Evolutionary conservation across 2,888 invertebrate genomes (phyloP), one percentile per base, ranked within the genome.

Genomic region (Erynnis tages): DNA sequence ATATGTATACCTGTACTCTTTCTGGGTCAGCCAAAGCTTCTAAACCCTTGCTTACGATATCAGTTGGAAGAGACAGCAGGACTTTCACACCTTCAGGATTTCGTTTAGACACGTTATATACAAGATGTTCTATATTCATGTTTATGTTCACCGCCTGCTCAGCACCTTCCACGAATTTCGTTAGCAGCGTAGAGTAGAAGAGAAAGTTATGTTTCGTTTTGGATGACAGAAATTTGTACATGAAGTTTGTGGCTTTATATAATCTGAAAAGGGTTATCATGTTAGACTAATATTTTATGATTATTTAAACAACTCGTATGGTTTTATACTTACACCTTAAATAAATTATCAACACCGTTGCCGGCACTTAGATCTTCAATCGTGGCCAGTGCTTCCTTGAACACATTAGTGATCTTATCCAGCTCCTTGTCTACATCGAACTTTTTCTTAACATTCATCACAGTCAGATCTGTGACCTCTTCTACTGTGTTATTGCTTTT

Each of bases 11-110:
- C 79, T 88, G 87, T 1, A 80, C 74, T 56, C 87, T 75, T 54
- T 87, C 82, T 27, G 84, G 75, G 62, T 87, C 81, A n/a, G 84
- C 73, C 29, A 90, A 67, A 2, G 77, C 89, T 16, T 90, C 87
- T 37, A 89, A 77, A 4, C 82, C 76, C 41, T 79, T 84, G 7
- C 65, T 73, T 8, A 89, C 58, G 25, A 83, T 58, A 8, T 65
- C 45, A 0, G 77, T 64, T 3, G 83, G 78, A 7, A 91, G 55
- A 0, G 56, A 59, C 8, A 73, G 60, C 5, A 91, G 56, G 7
- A 80, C 54, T 55, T 77, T 66, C 0, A 90, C 61, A 4, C 77
- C 88, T 0, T 68, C 66, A 23, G 85, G 76, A 63, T 90, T 75
- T 61, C 82, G 66, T 73, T 75, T 35, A 62, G 86, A 80, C 1